Percentiles rank a stretch among this genome's conserved stretches.
Evolutionary conservation across 2,888 invertebrate species (phyloP).

Genomic region (Orchestes rusci): DNA sequence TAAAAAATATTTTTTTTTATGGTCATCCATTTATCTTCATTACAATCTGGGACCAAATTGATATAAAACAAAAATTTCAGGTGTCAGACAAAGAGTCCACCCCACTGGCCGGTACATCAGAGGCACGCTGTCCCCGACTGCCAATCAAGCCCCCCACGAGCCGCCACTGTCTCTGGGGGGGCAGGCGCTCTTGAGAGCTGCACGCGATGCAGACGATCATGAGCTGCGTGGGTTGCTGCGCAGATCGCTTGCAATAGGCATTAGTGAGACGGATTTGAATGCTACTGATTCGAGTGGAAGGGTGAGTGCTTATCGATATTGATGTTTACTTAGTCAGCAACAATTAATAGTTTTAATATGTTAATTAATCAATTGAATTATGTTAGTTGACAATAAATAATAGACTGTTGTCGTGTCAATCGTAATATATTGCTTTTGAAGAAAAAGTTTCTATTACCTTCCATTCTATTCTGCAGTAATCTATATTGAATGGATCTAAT

Average conservation of each 20-base stretch:
- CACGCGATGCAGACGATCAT: constrained; percentile 49
- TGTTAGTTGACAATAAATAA: no score
- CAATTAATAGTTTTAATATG: no score
- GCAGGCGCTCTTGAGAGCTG: constrained; percentile 47
- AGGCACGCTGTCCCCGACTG: constrained; percentile 45
- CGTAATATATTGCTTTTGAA: no score
- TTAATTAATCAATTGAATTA: no score
- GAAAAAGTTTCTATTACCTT: no score
- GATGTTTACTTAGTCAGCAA: constrained; percentile 1
- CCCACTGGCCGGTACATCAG: constrained; percentile 41
- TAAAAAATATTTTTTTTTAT: no score
- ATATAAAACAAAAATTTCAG: no score
- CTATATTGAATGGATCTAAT: no score
- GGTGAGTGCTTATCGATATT: constrained; percentile 46
- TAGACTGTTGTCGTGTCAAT: no score
- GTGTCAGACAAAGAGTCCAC: constrained; percentile 37
- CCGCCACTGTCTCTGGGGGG: constrained; percentile 37
- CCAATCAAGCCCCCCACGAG: constrained; percentile 37
- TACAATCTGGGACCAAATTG: no score
- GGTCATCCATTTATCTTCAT: no score
- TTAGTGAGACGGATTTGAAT: constrained; percentile 47
- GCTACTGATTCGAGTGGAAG: constrained; percentile 51
- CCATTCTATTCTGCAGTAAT: no score
- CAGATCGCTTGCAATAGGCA: constrained; percentile 41
- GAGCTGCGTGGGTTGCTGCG: constrained; percentile 43